A percentile compares a stretch with the other conserved stretches of the same genome.
Evolutionary conservation across 2,113 vertebrate species (phyloP).

Genomic region (Deroptyus accipitrinus): DNA sequence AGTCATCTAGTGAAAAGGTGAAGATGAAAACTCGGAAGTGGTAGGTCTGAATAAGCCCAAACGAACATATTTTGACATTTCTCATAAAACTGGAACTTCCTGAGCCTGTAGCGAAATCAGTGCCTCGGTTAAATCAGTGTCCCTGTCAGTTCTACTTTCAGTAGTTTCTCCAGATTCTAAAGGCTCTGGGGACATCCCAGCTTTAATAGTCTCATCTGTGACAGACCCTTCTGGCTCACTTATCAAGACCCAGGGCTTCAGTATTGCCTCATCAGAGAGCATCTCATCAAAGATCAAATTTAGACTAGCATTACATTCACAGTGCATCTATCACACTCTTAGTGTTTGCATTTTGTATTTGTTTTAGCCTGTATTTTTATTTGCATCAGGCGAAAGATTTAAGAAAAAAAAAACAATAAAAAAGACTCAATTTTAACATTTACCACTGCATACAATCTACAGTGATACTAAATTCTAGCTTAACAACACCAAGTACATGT

Average conservation of each 20-base stretch:
- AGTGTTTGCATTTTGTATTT: not conserved
- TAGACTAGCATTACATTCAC: not conserved
- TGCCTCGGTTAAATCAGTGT: not conserved
- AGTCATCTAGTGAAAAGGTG: not conserved
- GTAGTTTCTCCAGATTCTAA: not conserved
- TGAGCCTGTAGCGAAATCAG: not conserved
- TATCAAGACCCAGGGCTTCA: not conserved
- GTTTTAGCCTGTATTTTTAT: not conserved
- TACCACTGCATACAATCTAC: not conserved
- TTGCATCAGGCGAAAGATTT: not conserved
- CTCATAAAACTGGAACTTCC: not conserved
- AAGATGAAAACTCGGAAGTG: not conserved
- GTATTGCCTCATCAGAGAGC: not conserved
- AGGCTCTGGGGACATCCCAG: not conserved
- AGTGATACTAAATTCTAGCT: not conserved
- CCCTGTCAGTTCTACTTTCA: constrained; percentile 3
- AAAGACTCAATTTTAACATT: not conserved
- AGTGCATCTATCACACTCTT: not conserved
- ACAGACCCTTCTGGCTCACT: not conserved
- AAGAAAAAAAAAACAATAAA: not conserved
- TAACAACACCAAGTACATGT: not conserved
- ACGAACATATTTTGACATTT: not conserved
- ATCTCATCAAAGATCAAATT: not conserved
- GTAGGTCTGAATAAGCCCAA: not conserved
- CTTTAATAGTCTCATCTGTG: not conserved